Base-by-base conservation (phyloP, 2,113 vertebrate species). In the Tichodroma muraria region DNA sequence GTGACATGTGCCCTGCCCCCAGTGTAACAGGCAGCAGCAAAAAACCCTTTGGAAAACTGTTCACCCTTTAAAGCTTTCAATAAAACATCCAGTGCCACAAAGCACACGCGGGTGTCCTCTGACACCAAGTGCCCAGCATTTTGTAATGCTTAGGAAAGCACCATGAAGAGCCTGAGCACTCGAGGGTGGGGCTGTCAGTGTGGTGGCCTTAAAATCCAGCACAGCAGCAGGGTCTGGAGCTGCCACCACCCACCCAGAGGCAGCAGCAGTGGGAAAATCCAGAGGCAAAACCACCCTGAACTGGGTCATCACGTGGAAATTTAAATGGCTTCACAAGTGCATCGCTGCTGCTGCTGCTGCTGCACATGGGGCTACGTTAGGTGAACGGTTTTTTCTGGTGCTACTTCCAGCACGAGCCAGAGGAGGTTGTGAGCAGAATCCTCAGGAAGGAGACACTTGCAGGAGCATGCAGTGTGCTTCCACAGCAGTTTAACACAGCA, bases 101-200 rank as follows among this genome's bases (percentile, higher is more conserved):
- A 68, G 65, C 31, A 14, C 42, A 8, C 1, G 0, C 0, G 8
- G 76, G 16, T 4, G 2, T 37, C 42, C 71, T 59, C 85, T 30
- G 25, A 17, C 6, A 2, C 54, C 3, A 5, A n/a, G 64, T 1
- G 13, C 15, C 63, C 59, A 31, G 75, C 15, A 1, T 28, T 33
- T 8, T 19, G 47, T 20, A 6, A 11, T 0, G 3, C 61, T 35
- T 2, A 4, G 33, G 42, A 24, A 52, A 81, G 56, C 25, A 3
- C 38, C 42, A 0, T 0, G 0, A 40, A 4, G 57, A 44, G 50
- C 9, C 42, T 0, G 1, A 50, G 70, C 19, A 7, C 60, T n/a
- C 2, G 1, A 13, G 60, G 59, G 80, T 56, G 45, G 40, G 52
- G 59, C 66, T 88, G 66, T 54, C 71, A 31, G 38, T 0, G 16